These are phyloP conservation scores for Psix sp. DNA, from an alignment of 1,140 invertebrate species.

Conservation along the genomic window DNA sequence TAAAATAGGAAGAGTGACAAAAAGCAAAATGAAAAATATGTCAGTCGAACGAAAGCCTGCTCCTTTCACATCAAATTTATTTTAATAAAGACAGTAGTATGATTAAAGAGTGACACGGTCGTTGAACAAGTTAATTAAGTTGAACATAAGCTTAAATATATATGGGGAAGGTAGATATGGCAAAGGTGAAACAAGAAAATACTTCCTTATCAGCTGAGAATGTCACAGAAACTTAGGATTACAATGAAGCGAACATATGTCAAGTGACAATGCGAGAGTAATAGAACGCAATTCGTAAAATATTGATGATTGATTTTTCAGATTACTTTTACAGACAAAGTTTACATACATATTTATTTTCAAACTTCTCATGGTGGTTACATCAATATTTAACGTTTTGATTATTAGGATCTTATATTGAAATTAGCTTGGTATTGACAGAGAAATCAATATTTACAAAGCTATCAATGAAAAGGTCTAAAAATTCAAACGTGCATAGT, in stretches of 20 bases:
- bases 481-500: slow-evolving; percentile 57
- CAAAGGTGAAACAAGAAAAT: slow-evolving; percentile 29
- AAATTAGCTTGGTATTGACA: slow-evolving; percentile 31
- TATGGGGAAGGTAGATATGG: no score
- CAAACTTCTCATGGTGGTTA: slow-evolving; percentile 32
- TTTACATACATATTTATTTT: slow-evolving; percentile 24
- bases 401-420: slow-evolving; percentile 20
- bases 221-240: slow-evolving; percentile 18
- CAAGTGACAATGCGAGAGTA: slow-evolving; percentile 29
- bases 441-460: slow-evolving; percentile 58
- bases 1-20: no score
- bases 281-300: slow-evolving; percentile 45
- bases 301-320: slow-evolving; percentile 46
- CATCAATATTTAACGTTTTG: slow-evolving; percentile 54
- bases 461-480: slow-evolving; percentile 50
- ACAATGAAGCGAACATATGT: slow-evolving; percentile 42
- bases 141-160: no score
- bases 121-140: no score
- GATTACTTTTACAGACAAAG: slow-evolving; percentile 36
- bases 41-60: no score
- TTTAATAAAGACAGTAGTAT: no score
- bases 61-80: no score
- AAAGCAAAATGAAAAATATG: no score
- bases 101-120: no score
- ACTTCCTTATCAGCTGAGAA: slow-evolving; percentile 15